Evolutionary conservation across 2,888 invertebrate species (phyloP), one percentile per base, ranked within the genome.

Genomic region (Lacanobia wlatinum): DNA sequence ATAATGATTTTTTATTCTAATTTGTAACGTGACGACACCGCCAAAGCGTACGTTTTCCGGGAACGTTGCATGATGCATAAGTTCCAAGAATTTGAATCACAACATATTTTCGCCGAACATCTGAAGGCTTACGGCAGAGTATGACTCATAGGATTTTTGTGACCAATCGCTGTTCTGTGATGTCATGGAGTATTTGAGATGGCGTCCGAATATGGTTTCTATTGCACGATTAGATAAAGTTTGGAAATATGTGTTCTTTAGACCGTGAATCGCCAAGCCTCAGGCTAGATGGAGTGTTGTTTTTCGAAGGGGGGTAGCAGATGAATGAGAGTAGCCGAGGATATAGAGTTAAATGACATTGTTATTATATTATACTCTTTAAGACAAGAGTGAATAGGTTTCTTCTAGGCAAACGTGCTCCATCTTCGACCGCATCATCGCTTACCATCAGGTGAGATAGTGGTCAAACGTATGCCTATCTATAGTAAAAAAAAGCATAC

Each of bases 131-230:
- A 46, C 48, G 14, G n/a, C 9, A 14, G 58, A 16, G 10, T 10
- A 48, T 80, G 80, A 82, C 10, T 77, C 80, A 70, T 64, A 14
- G 82, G 56, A 34, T 43, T 67, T 67, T 76, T 77, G 50, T 43
- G 16, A 12, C 53, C 40, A 65, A 70, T 43, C 38, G 21, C 28
- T 12, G 23, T 56, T n/a, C 48, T 21, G 14, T 55, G n/a, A 72
- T 14, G 74, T 63, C 43, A 78, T 76, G 9, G 58, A 60, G 8
- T 10, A 0, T 10, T n/a, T 14, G 50, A 43, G 50, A 28, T 59
- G 9, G 16, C 5, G 40, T 34, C 23, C 1, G 40, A 62, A 63
- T 34, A n/a, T 52, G 9, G 46, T 48, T 62, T 28, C 3, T 40
- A 52, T 56, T 23, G 18, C 2, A 23, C 23, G n/a, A 46, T 53